These are phyloP conservation scores for Anniella stebbinsi DNA, from an alignment of 2,797 vertebrate species.

Conservation along the genomic window DNA sequence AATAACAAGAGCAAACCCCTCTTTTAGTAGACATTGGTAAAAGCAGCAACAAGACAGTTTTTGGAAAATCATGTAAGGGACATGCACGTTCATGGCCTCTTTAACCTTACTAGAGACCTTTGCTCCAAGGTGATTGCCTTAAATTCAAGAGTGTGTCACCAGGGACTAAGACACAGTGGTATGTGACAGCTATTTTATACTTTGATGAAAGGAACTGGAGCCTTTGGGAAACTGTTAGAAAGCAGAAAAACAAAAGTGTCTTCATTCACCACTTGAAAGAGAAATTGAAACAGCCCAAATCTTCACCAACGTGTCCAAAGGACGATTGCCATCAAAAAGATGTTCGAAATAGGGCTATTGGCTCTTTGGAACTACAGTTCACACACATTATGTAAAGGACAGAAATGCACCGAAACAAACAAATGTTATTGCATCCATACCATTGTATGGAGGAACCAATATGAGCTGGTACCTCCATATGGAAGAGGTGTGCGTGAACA, in stretches of 20 bases:
- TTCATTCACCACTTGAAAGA: neutral
- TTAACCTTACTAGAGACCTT: neutral
- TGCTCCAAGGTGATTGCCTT: neutral
- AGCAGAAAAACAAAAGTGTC: neutral
- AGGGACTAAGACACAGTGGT: neutral
- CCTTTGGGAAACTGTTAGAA: neutral
- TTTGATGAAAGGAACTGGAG: neutral
- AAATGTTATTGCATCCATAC: neutral
- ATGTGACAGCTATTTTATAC: neutral
- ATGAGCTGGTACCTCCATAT: neutral
- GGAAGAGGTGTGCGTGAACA: too few species aligned
- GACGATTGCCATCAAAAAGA: neutral
- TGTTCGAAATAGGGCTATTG: neutral
- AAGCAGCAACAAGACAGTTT: neutral
- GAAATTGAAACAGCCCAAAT: neutral
- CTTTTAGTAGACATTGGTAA: neutral
- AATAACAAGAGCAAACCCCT: conserved; percentile 1
- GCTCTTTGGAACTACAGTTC: neutral
- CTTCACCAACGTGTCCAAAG: neutral
- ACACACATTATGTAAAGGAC: neutral
- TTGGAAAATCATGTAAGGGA: neutral
- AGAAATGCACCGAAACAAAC: neutral
- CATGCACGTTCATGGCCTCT: neutral
- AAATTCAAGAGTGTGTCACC: neutral
- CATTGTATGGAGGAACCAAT: neutral